A percentile compares a stretch with the other conserved stretches of the same genome.
Evolutionary conservation across 2,797 vertebrate genomes (phyloP).

Genomic region (Pangasius sanitwongsei): DNA sequence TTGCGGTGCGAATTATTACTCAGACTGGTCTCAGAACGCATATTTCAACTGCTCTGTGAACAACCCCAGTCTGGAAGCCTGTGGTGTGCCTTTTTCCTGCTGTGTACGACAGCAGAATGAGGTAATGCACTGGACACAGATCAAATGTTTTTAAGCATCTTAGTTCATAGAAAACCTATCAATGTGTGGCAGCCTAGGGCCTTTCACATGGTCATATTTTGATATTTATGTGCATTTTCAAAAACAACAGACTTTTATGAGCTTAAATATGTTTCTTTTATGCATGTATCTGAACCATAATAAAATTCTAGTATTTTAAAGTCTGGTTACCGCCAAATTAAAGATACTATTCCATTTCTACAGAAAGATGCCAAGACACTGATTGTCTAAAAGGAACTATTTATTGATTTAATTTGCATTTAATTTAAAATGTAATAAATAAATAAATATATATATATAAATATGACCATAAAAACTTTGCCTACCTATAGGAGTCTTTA

Average conservation of each 20-base stretch:
- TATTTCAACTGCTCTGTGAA: conserved; percentile 79
- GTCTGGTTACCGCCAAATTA: background rate
- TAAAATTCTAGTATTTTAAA: background rate
- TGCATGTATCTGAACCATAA: background rate
- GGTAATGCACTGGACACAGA: conserved; percentile 59
- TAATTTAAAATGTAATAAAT: conserved; percentile 1
- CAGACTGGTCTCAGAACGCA: conserved; percentile 79
- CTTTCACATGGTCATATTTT: background rate
- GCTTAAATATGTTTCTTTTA: background rate
- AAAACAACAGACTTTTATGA: background rate
- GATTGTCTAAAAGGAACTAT: background rate
- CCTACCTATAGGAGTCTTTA: background rate
- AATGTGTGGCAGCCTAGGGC: background rate
- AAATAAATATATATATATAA: background rate
- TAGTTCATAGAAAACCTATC: background rate
- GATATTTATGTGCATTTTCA: background rate
- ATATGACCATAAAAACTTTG: background rate
- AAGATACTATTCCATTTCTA: background rate
- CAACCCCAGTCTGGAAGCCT: conserved; percentile 82
- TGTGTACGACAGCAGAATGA: conserved; percentile 71
- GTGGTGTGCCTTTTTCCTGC: conserved; percentile 85
- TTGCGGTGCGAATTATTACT: conserved; percentile 76
- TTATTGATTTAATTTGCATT: background rate
- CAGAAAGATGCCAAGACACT: background rate
- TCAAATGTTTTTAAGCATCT: background rate